Conservation (phyloP, 2,113 vertebrate genomes). For the Felis catus region DNA sequence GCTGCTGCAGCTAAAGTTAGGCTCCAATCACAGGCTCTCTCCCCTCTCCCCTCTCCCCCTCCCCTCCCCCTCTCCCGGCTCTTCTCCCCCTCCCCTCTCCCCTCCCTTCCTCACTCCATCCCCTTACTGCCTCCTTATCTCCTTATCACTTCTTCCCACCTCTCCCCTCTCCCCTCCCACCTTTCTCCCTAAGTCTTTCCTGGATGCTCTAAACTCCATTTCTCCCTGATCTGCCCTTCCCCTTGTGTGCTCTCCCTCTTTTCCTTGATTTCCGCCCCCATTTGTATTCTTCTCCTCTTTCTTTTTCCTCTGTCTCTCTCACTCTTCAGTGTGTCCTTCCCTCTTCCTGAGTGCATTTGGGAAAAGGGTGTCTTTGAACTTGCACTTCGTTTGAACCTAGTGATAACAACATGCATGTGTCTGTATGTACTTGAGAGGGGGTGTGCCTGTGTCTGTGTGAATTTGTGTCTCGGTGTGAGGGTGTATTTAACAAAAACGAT, state of each 20-base stretch:
- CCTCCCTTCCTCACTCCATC: slow-evolving; percentile 37
- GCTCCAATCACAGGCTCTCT: slow-evolving; percentile 83
- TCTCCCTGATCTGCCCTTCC: background rate
- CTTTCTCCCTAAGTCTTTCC: background rate
- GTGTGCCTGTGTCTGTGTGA: background rate
- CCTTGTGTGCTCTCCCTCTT: background rate
- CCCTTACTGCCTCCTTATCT: slow-evolving; percentile 69
- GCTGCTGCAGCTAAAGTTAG: slow-evolving; percentile 88
- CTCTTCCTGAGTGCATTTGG: background rate
- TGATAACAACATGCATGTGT: background rate
- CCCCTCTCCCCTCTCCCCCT: slow-evolving; percentile 31
- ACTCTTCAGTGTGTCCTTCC: background rate
- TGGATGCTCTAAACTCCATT: background rate
- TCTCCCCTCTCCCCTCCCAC: background rate
- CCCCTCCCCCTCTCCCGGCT: background rate
- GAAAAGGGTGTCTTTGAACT: background rate
- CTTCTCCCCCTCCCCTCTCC: slow-evolving; percentile 48
- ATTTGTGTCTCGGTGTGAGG: background rate
- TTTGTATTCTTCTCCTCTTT: background rate
- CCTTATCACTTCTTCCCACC: background rate
- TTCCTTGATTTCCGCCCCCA: background rate
- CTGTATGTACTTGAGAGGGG: slow-evolving; percentile 47
- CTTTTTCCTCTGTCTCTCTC: background rate
- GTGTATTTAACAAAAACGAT: background rate
- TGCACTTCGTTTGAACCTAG: slow-evolving; percentile 26